Base-by-base conservation (phyloP, 2,797 vertebrate genomes). In the Stomatorhinus walkeri region DNA sequence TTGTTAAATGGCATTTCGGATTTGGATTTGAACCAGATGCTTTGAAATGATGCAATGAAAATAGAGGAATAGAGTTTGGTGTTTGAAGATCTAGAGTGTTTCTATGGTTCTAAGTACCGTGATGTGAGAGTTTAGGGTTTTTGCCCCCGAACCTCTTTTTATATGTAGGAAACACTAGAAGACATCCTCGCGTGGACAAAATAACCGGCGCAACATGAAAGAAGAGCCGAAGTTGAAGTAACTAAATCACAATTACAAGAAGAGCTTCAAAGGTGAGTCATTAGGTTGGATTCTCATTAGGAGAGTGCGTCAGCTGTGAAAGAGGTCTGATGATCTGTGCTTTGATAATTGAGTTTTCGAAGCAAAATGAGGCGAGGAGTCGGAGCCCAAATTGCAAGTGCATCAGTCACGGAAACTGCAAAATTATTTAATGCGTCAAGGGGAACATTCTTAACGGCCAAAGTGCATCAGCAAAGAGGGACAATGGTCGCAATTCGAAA, bases 201-300 rank as follows among this genome's bases (percentile, higher is more conserved):
- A 81, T 46, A 43, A 81, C 16, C n/a, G n/a, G 46, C 16, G 12
- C 19, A 16, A 46, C 76, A n/a, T 46, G 76, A 72, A 72, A 36
- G 28, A 72, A 28, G 6, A 43, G 16, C 36, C 43, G 40, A n/a
- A 79, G 10, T 81, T 46, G 76, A 81, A 81, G 76, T 81, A 79
- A 68, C 64, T 72, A 36, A 81, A 81, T 81, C 36, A n/a, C 40
- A 46, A 81, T 43, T 81, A 46, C 76, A 81, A 46, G 40, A n/a
- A 19, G 16, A 81, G 40, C 40, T 81, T 12, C 76, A 46, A 81
- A 81, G 40, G 76, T 46, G 36, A 81, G 36, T 46, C 36, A 81
- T 81, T 81, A 81, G 76, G 76, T 81, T 81, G 32, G 36, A 81
- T 81, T 81, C 40, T 46, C 76, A 81, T 81, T 81, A 81, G 76